These are phyloP conservation scores for Hippocampus kuda DNA, from an alignment of 2,797 vertebrate species.

Conservation along the genomic window DNA sequence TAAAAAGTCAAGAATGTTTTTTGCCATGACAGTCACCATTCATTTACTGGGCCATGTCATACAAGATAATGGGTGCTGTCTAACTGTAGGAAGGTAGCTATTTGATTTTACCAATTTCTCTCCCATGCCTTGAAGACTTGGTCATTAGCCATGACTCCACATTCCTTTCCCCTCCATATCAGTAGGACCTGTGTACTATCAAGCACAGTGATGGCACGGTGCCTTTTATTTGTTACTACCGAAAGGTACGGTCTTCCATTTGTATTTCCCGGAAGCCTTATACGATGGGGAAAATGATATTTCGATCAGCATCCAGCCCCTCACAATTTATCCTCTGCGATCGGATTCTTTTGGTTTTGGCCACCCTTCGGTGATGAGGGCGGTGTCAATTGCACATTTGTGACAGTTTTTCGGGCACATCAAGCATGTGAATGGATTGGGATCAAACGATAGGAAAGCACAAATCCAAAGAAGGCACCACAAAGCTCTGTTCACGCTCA, in stretches of 20 bases:
- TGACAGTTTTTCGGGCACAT: constrained; percentile 8
- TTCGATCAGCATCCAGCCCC: constrained; percentile 45
- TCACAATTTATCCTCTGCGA: constrained; percentile 34
- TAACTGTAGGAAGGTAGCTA: constrained; percentile 50
- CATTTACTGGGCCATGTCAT: constrained; percentile 29
- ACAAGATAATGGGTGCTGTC: constrained; percentile 32
- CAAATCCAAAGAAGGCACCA: constrained; percentile 69
- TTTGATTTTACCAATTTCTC: constrained; percentile 51
- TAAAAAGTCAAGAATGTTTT: neutral
- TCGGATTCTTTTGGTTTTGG: constrained; percentile 37
- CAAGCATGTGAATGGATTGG: constrained; percentile 38
- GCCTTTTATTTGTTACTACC: constrained; percentile 70
- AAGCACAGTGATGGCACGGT: constrained; percentile 66
- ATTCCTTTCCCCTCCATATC: constrained; percentile 30
- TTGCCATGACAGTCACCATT: constrained; percentile 29
- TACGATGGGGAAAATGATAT: constrained; percentile 33
- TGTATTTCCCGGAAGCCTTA: constrained; percentile 70
- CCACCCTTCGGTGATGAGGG: constrained; percentile 21
- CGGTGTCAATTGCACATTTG: constrained; percentile 44
- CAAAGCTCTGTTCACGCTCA: constrained; percentile 35
- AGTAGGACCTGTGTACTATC: constrained; percentile 58
- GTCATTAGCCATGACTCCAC: constrained; percentile 28
- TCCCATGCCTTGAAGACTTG: constrained; percentile 47
- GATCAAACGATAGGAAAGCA: constrained; percentile 61
- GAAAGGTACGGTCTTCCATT: constrained; percentile 73